These are phyloP conservation scores for Phytoseiulus persimilis DNA, from an alignment of 2,888 invertebrate genomes.

Conservation along the genomic window DNA sequence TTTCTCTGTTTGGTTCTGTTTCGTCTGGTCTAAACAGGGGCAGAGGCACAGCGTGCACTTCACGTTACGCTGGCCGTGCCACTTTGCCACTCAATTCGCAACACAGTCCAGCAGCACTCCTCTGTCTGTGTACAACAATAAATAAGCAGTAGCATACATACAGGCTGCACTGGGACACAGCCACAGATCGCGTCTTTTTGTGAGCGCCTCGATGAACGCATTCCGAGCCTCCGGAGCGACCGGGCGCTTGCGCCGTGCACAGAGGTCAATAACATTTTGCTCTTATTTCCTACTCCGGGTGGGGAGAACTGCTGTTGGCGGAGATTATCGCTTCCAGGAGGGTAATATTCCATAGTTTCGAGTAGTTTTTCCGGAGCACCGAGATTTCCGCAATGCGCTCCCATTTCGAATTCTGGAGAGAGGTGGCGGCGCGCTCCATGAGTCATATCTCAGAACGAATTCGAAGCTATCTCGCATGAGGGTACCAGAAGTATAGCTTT, in stretches of 20 bases:
- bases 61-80: constrained; percentile 5
- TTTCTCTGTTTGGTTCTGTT: not conserved
- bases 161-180: constrained; percentile 28
- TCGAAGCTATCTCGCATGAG: no score
- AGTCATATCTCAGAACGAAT: no score
- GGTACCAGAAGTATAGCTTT: no score
- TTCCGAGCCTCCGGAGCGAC: constrained; percentile 11
- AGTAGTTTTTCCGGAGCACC: no score
- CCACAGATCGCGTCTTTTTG: constrained; percentile 30
- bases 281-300: not conserved
- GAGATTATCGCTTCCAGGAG: no score
- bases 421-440: no score
- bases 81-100: constrained; percentile 11
- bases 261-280: constrained; percentile 14
- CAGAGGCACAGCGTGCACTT: not conserved
- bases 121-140: constrained; percentile 34
- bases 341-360: no score
- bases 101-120: constrained; percentile 35
- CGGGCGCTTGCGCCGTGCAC: not conserved
- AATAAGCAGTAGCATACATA: constrained; percentile 20
- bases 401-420: no score
- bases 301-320: no score
- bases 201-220: constrained; percentile 35
- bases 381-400: no score
- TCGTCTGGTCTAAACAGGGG: not conserved